Evolutionary conservation across 2,113 vertebrate species (phyloP), one percentile per base, ranked within the genome.

Genomic region (Lamprotornis superbus): DNA sequence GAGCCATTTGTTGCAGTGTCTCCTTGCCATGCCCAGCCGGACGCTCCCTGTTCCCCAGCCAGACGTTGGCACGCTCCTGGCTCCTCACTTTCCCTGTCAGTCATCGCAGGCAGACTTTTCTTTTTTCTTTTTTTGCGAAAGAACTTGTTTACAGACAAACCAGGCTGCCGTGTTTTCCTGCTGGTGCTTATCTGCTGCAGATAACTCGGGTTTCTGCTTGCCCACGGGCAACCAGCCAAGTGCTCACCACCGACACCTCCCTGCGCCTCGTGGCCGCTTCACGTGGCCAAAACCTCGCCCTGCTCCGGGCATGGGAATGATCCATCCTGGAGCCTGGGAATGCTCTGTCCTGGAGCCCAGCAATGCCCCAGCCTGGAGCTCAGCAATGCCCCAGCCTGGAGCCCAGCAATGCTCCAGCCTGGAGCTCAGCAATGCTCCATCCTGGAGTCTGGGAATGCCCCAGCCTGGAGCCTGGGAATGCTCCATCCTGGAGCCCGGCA

Each of bases 221-320:
- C 92, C 93, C 76, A 7, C 8, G 4, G 96, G 95, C 95, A 50
- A 56, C 8, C 49, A 3, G 95, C 96, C 94, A 85, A 79, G 50
- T 1, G 33, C 69, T 81, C 85, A 11, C 33, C 94, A 52, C 94
- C 52, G 24, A 87, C 30, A 71, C 81, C 87, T 82, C 87, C 80
- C 81, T 2, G 61, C 3, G 15, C 90, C 92, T 75, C 39, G 53
- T 33, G 91, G 83, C 27, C 15, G n/a, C 81, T 52, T 71, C 87
- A 79, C 24, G 46, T 56, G 69, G 87, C 61, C 35, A 3, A 78
- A 8, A 31, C 69, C 87, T 77, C 4, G 8, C 77, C 77, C 13
- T 14, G 60, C 87, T 70, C 50, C 3, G 1, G 3, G 14, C 5
- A 37, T 18, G 8, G 24, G 21, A 42, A 37, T 2, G 10, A 22